Evolutionary conservation across 2,113 vertebrate species (phyloP), one percentile per base, ranked within the genome.

Genomic region (mouse (Mus musculus)): DNA sequence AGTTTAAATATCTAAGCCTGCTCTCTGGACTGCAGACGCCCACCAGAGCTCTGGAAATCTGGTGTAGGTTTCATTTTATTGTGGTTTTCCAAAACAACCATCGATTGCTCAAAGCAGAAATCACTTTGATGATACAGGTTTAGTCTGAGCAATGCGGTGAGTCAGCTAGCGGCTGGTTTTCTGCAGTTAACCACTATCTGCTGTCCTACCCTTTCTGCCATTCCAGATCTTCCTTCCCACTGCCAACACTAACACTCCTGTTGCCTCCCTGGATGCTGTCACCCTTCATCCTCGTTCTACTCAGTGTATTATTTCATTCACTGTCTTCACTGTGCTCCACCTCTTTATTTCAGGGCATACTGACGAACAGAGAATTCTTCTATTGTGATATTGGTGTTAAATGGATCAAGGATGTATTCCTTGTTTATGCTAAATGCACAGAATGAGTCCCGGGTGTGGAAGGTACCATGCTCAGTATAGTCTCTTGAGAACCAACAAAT

Each of bases 1-100:
- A 96, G 85, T 77, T 97, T 95, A 97, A 97, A 93, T 97, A 93
- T 96, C 97, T 97, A 95, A 96, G 91, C 72, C 93, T 95, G 52
- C 91, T 73, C 22, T 95, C 36, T 92, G 81, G 89, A 97, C 97
- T 97, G 65, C 85, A 97, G 95, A 97, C 91, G 94, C 81, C 54
- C 80, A 36, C 1, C 88, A 24, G 69, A 95, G 97, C 75, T 96
- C 69, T 97, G 52, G 91, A 93, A 97, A 90, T 88, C 89, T 93
- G 67, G 89, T 89, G 56, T 88, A 39, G 85, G 76, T 42, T 90
- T 97, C 76, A 91, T 78, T 90, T 88, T 73, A 72, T 92, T 46
- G 7, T 96, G 80, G 92, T 93, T 98, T 96, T 88, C 91, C 54
- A 75, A 94, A 97, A 89, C 20, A 76, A 90, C 65, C 97, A 65